Evolutionary conservation across 2,113 vertebrate species (phyloP).

Genomic region (Sprattus sprattus): DNA sequence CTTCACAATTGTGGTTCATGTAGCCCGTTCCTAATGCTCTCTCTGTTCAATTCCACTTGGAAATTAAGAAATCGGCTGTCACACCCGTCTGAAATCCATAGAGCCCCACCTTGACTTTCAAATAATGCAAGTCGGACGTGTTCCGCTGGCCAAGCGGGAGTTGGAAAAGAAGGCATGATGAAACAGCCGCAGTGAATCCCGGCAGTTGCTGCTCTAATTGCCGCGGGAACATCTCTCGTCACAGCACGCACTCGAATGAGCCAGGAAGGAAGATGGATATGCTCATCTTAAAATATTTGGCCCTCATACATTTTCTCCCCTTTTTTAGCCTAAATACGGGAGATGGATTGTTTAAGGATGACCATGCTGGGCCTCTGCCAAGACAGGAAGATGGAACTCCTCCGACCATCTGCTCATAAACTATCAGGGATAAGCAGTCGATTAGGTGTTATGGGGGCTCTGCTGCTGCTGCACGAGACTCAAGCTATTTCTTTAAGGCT

Average conservation of each 20-base stretch:
- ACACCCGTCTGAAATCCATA: background rate
- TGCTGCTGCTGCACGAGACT: background rate
- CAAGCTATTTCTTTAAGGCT: background rate
- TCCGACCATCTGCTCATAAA: conserved; percentile 43
- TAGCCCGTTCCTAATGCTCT: background rate
- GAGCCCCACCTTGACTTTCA: conserved; percentile 2
- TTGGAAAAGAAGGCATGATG: background rate
- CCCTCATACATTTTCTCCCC: conserved; percentile 29
- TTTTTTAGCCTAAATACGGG: conserved; percentile 7
- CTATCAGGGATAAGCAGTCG: conserved; percentile 35
- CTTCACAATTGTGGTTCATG: background rate
- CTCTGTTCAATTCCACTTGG: background rate
- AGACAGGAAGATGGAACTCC: conserved; percentile 25
- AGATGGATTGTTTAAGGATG: conserved; percentile 39
- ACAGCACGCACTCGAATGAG: background rate
- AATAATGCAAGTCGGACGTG: background rate
- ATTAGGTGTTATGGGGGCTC: conserved; percentile 34
- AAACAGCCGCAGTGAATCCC: background rate
- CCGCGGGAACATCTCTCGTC: background rate
- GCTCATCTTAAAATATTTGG: conserved; percentile 42
- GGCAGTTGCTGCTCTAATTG: conserved; percentile 3
- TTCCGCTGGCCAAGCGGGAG: background rate
- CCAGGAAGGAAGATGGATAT: conserved; percentile 16
- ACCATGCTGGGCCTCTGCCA: conserved; percentile 37
- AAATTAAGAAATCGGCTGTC: conserved; percentile 1